These are phyloP conservation scores for Spicauda simplicius DNA, from an alignment of 2,888 invertebrate genomes.

Conservation along the genomic window DNA sequence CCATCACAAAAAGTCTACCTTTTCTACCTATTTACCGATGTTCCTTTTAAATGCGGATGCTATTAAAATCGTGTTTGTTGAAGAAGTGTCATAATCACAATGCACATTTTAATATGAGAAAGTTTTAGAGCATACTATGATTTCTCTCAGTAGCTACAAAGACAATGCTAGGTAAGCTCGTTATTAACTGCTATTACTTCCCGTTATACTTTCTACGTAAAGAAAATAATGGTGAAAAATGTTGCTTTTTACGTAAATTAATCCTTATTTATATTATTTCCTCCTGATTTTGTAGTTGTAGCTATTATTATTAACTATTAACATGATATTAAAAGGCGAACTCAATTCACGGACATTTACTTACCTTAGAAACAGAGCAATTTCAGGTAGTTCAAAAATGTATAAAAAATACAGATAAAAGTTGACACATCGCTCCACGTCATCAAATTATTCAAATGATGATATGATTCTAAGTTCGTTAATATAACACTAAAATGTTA, in stretches of 20 bases:
- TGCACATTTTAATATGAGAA: conserved; percentile 49
- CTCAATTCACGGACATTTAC: not conserved
- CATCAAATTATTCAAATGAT: too few species aligned
- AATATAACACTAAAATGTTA: not conserved
- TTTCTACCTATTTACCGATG: not conserved
- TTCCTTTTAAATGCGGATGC: not conserved
- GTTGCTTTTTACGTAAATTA: not conserved
- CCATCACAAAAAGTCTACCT: too few species aligned
- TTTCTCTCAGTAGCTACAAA: conserved; percentile 28
- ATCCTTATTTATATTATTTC: too few species aligned
- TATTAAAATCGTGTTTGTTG: conserved; percentile 7
- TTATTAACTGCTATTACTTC: conserved; percentile 6
- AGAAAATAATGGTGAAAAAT: conserved; percentile 1
- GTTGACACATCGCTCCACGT: too few species aligned
- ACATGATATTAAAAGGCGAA: not conserved
- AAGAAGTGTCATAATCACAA: conserved; percentile 23
- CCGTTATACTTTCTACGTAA: not conserved
- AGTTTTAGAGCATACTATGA: conserved; percentile 48
- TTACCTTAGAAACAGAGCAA: not conserved
- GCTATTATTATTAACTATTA: too few species aligned
- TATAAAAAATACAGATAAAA: not conserved
- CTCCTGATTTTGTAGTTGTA: too few species aligned
- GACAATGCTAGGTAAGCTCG: conserved; percentile 2
- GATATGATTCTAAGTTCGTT: too few species aligned
- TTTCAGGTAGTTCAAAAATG: not conserved